A percentile compares a stretch with the other conserved stretches of the same genome.
Conservation (phyloP, 53 echinoderm and acorn worm genomes). For the Antedon mediterranea region DNA sequence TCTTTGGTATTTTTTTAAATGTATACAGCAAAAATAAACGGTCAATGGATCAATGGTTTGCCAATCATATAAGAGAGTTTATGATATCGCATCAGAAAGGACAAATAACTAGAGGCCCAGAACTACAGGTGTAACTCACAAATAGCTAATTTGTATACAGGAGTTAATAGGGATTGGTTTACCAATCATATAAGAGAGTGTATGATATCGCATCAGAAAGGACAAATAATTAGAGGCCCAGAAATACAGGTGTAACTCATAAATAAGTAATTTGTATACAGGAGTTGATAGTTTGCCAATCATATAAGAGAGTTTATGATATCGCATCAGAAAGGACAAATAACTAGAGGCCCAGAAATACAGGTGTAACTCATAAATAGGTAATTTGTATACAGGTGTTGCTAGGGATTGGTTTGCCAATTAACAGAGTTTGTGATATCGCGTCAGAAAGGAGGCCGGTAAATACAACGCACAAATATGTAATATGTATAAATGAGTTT, state of each 20-base stretch:
- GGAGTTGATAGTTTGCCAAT: slow-evolving; percentile 22
- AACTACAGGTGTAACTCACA: neutral
- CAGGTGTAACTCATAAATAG: neutral
- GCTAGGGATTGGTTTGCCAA: too few species aligned
- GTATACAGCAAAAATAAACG: slow-evolving; percentile 85
- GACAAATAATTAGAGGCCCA: neutral
- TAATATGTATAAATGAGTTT: too few species aligned
- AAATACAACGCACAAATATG: too few species aligned
- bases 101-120: neutral
- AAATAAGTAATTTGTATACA: too few species aligned
- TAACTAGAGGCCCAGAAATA: neutral
- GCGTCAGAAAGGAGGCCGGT: too few species aligned
- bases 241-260: neutral
- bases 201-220: neutral
- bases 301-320: neutral
- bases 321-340: neutral
- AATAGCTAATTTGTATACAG: too few species aligned
- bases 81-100: neutral
- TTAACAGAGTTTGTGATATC: too few species aligned
- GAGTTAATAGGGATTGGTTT: too few species aligned
- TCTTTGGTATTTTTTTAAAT: slow-evolving; percentile 77
- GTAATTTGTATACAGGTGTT: too few species aligned
- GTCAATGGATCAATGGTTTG: slow-evolving; percentile 25
- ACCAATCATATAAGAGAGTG: neutral
- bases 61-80: slow-evolving; percentile 4